These are phyloP conservation scores for Arenaria interpres DNA, from an alignment of 2,113 vertebrate genomes.

Conservation along the genomic window DNA sequence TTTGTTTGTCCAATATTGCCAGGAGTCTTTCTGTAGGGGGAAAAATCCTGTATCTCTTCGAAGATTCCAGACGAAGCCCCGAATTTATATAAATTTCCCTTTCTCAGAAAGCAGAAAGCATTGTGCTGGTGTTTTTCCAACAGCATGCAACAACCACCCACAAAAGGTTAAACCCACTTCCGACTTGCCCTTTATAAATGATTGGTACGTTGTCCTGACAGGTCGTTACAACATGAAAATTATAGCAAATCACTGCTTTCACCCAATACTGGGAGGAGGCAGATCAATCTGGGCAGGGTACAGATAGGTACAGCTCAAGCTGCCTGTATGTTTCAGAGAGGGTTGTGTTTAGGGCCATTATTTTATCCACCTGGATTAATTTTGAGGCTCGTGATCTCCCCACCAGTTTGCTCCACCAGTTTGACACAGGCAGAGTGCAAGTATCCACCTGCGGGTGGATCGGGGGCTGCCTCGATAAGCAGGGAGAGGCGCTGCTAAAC, in stretches of 20 bases:
- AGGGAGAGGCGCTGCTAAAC: not conserved
- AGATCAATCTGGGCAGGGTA: not conserved
- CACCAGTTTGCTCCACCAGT: not conserved
- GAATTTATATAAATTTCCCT: not conserved
- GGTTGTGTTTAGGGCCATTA: not conserved
- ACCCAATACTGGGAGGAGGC: not conserved
- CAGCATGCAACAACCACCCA: not conserved
- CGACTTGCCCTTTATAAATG: not conserved
- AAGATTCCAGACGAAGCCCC: not conserved
- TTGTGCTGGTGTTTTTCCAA: not conserved
- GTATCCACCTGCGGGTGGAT: accelerated
- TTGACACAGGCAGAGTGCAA: not conserved
- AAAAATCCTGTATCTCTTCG: not conserved
- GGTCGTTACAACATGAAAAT: not conserved
- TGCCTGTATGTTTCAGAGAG: not conserved
- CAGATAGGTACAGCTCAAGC: not conserved
- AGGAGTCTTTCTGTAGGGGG: not conserved
- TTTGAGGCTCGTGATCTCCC: not conserved
- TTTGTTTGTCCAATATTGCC: not conserved
- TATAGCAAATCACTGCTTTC: not conserved
- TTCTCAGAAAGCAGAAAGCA: not conserved
- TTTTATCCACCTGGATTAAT: not conserved
- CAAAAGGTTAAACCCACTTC: not conserved
- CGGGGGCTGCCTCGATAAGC: not conserved
- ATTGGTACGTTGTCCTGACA: not conserved